Conservation (phyloP, 2,797 vertebrate genomes). For the Leucoraja ocellata region DNA sequence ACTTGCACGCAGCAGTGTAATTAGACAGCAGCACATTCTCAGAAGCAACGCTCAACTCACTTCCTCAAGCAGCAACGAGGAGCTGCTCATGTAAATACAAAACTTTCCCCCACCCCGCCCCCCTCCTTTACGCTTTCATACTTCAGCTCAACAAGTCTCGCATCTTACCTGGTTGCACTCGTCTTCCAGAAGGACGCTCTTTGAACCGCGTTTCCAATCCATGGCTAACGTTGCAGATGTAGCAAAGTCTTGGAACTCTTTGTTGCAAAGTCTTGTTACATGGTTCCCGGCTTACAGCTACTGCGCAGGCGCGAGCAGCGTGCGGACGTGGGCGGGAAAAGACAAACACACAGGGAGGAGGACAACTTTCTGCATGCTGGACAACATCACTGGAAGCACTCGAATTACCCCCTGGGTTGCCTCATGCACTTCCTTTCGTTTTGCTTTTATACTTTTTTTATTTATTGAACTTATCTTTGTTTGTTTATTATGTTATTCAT, state of each 20-base stretch:
- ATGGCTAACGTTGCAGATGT: background rate
- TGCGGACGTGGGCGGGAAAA: background rate
- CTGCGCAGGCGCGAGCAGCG: background rate
- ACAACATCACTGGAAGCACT: background rate
- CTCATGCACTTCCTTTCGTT: too few relatives aligned
- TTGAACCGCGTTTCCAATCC: background rate
- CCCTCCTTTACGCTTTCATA: background rate
- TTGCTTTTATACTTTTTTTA: too few relatives aligned
- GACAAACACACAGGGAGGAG: background rate
- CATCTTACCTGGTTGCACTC: constrained; percentile 6
- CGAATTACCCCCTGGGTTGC: background rate
- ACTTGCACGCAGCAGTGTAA: background rate
- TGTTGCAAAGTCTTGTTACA: constrained; percentile 22
- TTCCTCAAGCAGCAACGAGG: background rate
- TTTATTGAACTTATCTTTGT: too few relatives aligned
- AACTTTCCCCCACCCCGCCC: too few relatives aligned
- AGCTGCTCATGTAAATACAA: background rate
- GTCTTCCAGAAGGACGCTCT: background rate
- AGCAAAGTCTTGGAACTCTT: background rate
- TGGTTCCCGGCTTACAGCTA: background rate
- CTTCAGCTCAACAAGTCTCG: background rate
- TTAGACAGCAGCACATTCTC: background rate
- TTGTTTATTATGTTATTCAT: too few relatives aligned
- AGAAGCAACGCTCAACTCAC: background rate
- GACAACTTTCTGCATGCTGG: too few relatives aligned